phyloP scores from a whole-genome alignment of 2,113 vertebrate genomes.

The Poeciliopsis turrubarensis region DNA sequence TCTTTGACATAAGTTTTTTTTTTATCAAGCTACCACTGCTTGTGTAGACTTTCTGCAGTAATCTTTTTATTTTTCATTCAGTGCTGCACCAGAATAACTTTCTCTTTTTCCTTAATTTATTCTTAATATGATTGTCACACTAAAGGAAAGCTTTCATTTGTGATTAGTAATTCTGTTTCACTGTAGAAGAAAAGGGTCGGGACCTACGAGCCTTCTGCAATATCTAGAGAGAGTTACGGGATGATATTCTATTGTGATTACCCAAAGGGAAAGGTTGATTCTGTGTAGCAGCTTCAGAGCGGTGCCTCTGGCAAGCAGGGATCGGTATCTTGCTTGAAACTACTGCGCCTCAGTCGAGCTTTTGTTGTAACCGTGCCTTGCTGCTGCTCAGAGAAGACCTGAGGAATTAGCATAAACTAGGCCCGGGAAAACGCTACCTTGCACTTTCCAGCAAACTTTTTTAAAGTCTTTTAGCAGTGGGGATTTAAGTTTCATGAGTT shows the following conservation, averaged over 20 bases:
- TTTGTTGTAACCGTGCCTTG: neutral
- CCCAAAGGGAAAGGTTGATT: conserved; percentile 21
- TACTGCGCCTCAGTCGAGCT: conserved; percentile 12
- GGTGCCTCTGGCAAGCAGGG: conserved; percentile 17
- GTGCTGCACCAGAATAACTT: too few species aligned
- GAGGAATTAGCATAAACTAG: conserved; percentile 8
- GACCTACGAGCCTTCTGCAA: conserved; percentile 6
- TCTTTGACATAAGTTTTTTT: too few species aligned
- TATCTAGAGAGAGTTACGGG: conserved; percentile 8
- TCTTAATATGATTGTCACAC: conserved; percentile 1
- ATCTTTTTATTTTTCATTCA: too few species aligned
- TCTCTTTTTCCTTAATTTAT: neutral
- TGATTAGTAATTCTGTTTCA: conserved; percentile 4
- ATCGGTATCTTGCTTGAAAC: conserved; percentile 31
- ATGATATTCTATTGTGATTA: conserved; percentile 18
- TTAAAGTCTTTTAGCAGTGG: neutral
- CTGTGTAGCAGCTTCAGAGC: conserved; percentile 17
- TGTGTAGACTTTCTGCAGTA: too few species aligned
- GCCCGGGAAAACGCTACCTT: conserved; percentile 5
- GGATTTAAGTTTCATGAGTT: neutral
- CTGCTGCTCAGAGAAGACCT: conserved; percentile 9
- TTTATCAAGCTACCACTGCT: too few species aligned
- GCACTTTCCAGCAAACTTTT: neutral
- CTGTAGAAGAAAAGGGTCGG: conserved; percentile 25
- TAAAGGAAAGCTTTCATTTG: neutral